These are phyloP conservation scores for Hydractinia symbiolongicarpus DNA, from an alignment of 30 jellyfish, hydroid and myxozoan species.

Conservation along the genomic window DNA sequence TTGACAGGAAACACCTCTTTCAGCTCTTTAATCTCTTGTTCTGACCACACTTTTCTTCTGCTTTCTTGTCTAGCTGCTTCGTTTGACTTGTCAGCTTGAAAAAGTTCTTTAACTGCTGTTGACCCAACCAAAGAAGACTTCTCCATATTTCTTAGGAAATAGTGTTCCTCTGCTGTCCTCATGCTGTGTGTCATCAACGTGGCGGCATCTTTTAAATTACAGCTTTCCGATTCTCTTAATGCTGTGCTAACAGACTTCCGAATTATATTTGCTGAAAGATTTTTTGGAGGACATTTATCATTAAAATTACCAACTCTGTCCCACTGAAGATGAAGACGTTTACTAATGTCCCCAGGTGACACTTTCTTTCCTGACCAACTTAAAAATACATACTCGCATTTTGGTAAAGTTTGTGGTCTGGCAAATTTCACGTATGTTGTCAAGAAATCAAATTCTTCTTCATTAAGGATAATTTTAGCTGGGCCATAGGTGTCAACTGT, in stretches of 20 bases:
- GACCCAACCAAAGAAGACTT: neutral
- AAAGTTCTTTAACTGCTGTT: slow-evolving; percentile 3
- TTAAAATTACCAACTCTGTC: slow-evolving; percentile 7
- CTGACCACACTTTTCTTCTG: slow-evolving; percentile 9
- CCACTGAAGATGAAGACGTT: slow-evolving; percentile 18
- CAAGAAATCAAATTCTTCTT: neutral
- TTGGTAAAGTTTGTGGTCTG: slow-evolving; percentile 17
- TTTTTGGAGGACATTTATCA: slow-evolving; percentile 2
- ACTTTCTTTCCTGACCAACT: slow-evolving; percentile 20
- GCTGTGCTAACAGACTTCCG: slow-evolving; percentile 19
- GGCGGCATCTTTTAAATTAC: slow-evolving; percentile 11
- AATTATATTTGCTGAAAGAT: slow-evolving; percentile 16
- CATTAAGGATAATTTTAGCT: neutral
- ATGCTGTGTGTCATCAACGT: slow-evolving; percentile 7
- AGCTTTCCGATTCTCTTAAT: slow-evolving; percentile 3
- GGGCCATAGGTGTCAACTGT: slow-evolving; percentile 12
- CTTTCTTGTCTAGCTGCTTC: neutral
- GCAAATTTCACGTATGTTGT: slow-evolving; percentile 13
- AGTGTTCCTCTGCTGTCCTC: slow-evolving; percentile 20
- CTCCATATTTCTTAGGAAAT: slow-evolving; percentile 10
- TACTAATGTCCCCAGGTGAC: slow-evolving; percentile 8
- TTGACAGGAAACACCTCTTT: neutral
- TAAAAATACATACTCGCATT: slow-evolving; percentile 9
- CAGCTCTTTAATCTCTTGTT: neutral
- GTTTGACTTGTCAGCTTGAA: neutral